Conservation (phyloP, 2,888 invertebrate species). For the Dryobota labecula region DNA sequence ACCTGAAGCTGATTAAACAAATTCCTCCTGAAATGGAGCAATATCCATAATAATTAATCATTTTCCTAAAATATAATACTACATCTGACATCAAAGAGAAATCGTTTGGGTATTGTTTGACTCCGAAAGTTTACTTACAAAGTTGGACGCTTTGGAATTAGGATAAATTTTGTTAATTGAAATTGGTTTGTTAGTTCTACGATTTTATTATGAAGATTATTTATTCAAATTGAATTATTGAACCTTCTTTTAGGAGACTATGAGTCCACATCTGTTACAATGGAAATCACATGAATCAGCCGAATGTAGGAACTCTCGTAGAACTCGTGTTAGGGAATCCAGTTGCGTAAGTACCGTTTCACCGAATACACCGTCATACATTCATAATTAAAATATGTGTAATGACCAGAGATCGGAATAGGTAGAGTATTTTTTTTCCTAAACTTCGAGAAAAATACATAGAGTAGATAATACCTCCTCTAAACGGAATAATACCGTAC, state of each 20-base stretch:
- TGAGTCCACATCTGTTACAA: not conserved
- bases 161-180: conserved; percentile 48
- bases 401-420: too few relatives aligned
- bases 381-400: not conserved
- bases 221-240: conserved; percentile 6
- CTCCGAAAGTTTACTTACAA: conserved; percentile 61
- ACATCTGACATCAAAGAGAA: conserved; percentile 55
- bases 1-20: conserved; percentile 22
- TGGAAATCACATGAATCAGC: conserved; percentile 4
- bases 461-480: too few relatives aligned
- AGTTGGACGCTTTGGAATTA: conserved; percentile 46
- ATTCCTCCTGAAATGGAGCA: not conserved
- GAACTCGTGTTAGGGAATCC: not conserved
- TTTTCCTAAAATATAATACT: conserved; percentile 9
- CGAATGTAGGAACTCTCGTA: not conserved
- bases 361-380: not conserved
- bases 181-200: conserved; percentile 42
- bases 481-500: too few relatives aligned
- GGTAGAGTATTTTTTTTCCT: too few relatives aligned
- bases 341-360: not conserved
- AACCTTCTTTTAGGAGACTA: not conserved
- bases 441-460: too few relatives aligned
- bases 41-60: not conserved
- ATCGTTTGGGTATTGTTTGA: conserved; percentile 60
- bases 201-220: conserved; percentile 22